Evolutionary conservation across 2,113 vertebrate genomes (phyloP).

Genomic region (Ctenomys sociabilis): DNA sequence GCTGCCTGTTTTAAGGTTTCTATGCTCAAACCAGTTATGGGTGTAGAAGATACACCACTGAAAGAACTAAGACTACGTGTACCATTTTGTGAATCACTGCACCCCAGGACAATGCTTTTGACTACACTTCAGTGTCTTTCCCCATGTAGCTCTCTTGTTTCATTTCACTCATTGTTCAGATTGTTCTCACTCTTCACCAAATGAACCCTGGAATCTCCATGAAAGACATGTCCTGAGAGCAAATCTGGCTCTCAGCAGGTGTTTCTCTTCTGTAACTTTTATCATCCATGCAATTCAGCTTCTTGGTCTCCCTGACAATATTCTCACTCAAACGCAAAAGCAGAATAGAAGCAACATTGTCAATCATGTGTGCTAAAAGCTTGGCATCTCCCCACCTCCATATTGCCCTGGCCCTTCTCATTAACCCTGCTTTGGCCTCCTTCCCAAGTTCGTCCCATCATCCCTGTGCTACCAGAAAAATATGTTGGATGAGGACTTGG

Average conservation of each 20-base stretch:
- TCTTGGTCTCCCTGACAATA: conserved; percentile 27
- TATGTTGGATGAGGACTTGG: conserved; percentile 41
- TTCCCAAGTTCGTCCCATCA: conserved; percentile 48
- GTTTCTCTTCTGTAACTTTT: conserved; percentile 50
- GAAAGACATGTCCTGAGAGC: neutral
- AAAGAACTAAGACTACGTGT: neutral
- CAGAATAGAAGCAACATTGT: conserved; percentile 29
- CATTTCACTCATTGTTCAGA: conserved; percentile 12
- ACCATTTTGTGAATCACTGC: neutral
- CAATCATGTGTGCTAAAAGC: neutral
- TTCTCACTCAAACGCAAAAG: conserved; percentile 45
- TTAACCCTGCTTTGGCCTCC: conserved; percentile 26
- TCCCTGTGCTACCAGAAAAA: conserved; percentile 59
- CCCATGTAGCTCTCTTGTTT: neutral
- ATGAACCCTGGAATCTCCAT: neutral
- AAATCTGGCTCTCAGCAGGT: conserved; percentile 19
- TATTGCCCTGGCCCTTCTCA: neutral
- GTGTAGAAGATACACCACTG: neutral
- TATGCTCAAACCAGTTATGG: neutral
- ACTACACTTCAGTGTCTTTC: neutral
- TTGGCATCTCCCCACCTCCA: conserved; percentile 15
- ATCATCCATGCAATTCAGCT: conserved; percentile 15
- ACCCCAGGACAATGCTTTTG: neutral
- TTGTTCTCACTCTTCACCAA: conserved; percentile 46
- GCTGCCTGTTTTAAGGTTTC: neutral